Base-by-base conservation (phyloP, 2,113 vertebrate species). In the Barnardius zonarius region DNA sequence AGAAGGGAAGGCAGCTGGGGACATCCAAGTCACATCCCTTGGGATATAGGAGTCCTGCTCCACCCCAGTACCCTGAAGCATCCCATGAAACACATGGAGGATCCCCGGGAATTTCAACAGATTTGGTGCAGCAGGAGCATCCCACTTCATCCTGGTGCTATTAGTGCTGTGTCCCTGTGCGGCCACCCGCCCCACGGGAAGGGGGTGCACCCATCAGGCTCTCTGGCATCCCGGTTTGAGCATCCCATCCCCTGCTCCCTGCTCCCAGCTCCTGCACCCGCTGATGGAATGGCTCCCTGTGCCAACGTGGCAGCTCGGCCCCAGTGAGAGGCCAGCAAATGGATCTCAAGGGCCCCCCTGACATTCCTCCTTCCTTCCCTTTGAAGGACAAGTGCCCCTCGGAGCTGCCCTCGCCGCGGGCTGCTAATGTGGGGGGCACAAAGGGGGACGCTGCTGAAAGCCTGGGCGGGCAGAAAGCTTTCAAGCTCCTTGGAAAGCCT, bases 291-390 rank as follows among this genome's bases (percentile, higher is more conserved):
- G 33, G 57, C 81, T 92, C 55, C 79, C 17, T 55, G 86, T 22
- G 23, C 68, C 6, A 0, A 13, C 0, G 31, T 2, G 1, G 6
- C 2, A 2, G 35, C 74, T 74, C 19, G 1, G 55, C 35, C 76
- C 39, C 7, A 2, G 37, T 1, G 2, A 76, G 88, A 92, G 62
- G 93, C 61, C 3, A 5, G 88, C 85, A 96, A 97, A 95, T 64
- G 83, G 93, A 96, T 88, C 91, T 89, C 68, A 78, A 96, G 94
- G 94, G 88, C 85, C 77, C 66, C 75, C 62, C 85, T 37, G 67
- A 77, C 66, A 80, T 90, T 94, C 77, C 95, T 93, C 67, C 79
- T 93, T 37, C 67, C 52, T 43, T 82, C 24, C 19, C 59, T 69
- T 44, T 66, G 93, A 76, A 87, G 41, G 86, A 82, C 48, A 83